Conservation (phyloP, 2,797 vertebrate species). For the Propithecus deckenii region DNA sequence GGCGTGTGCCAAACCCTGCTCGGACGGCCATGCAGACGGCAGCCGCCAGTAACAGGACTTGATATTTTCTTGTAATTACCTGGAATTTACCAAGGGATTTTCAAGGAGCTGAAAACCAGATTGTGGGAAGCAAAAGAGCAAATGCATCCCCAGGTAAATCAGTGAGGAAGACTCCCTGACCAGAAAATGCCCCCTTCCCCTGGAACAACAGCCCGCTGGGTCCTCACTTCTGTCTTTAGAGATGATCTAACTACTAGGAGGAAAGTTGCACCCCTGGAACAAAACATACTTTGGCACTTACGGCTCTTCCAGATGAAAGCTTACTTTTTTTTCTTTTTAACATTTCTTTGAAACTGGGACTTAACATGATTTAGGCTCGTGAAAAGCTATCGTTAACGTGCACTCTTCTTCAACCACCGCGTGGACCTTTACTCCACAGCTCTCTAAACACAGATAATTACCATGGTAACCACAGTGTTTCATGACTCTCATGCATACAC, state of each 20-base stretch:
- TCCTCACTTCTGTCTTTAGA: conserved; percentile 25
- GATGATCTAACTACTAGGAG: not conserved
- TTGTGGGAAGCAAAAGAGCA: not conserved
- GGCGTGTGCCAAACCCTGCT: not conserved
- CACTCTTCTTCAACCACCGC: conserved; percentile 82
- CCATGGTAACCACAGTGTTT: conserved; percentile 86
- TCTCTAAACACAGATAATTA: conserved; percentile 90
- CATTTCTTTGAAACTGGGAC: conserved; percentile 72
- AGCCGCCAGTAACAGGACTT: not conserved
- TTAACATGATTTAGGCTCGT: conserved; percentile 82
- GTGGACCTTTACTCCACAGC: conserved; percentile 85
- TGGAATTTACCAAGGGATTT: not conserved
- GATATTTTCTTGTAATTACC: not conserved
- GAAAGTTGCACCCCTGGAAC: conserved; percentile 6
- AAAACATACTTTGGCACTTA: conserved; percentile 78
- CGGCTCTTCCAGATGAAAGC: conserved; percentile 51
- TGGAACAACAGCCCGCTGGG: not conserved
- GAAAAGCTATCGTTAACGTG: conserved; percentile 82
- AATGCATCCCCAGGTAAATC: not conserved
- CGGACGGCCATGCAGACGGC: not conserved
- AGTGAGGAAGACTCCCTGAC: not conserved
- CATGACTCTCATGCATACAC: conserved; percentile 81
- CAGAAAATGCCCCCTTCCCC: not conserved
- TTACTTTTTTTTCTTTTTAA: conserved; percentile 39
- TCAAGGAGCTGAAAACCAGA: not conserved